A percentile compares a stretch with the other conserved stretches of the same genome.
Conservation (phyloP, 2,888 invertebrate species). For the Ceramica pisi region DNA sequence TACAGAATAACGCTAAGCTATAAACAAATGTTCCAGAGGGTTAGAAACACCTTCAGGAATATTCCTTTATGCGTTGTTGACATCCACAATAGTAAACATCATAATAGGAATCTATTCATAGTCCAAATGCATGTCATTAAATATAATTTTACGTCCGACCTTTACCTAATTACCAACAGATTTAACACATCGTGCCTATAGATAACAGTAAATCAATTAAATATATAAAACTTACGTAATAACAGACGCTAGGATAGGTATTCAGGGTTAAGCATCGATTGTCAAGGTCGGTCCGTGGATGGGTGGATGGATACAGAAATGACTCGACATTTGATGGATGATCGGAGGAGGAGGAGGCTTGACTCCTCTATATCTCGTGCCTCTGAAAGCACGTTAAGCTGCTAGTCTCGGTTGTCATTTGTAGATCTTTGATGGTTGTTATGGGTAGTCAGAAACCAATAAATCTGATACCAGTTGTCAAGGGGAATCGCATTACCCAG, state of each 20-base stretch:
- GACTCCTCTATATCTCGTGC: background rate
- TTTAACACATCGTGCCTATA: slow-evolving; percentile 26
- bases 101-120: slow-evolving; percentile 37
- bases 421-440: background rate
- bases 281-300: background rate
- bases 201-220: slow-evolving; percentile 43
- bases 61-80: slow-evolving; percentile 23
- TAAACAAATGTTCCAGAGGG: slow-evolving; percentile 26
- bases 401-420: background rate
- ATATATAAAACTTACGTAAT: slow-evolving; percentile 33
- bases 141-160: slow-evolving; percentile 40
- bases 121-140: slow-evolving; percentile 25
- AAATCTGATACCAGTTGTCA: background rate
- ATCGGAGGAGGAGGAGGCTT: too few species aligned
- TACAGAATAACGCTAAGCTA: background rate
- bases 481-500: background rate
- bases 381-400: background rate
- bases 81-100: slow-evolving; percentile 26
- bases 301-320: too few species aligned
- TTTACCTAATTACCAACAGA: slow-evolving; percentile 50
- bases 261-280: background rate
- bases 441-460: background rate
- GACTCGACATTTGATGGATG: too few species aligned
- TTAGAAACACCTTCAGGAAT: slow-evolving; percentile 23
- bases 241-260: background rate